phyloP scores from a whole-genome alignment of 2,888 invertebrate genomes.

The Actias luna region DNA sequence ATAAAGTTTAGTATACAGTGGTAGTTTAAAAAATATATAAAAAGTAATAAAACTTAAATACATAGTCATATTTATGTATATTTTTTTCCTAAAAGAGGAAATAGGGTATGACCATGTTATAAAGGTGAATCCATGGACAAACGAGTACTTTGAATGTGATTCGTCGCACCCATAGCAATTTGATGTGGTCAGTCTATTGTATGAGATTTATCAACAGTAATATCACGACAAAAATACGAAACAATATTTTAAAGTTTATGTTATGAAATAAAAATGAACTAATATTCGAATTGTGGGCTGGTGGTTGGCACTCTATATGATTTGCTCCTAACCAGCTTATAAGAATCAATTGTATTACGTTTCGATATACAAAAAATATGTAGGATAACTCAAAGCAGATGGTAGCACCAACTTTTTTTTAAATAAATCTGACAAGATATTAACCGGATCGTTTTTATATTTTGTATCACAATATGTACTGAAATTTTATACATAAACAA shows the following conservation, averaged over 20 bases:
- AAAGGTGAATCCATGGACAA: not conserved
- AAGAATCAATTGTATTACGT: not conserved
- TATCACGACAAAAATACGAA: not conserved
- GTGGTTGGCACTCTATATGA: not conserved
- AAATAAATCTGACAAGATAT: no score
- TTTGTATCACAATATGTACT: no score
- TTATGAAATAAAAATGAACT: not conserved
- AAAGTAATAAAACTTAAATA: no score
- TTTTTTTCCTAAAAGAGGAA: not conserved
- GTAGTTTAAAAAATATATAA: no score
- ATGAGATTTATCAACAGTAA: not conserved
- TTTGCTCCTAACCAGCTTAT: not conserved
- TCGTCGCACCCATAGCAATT: not conserved
- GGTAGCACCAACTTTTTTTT: no score
- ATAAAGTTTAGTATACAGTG: no score
- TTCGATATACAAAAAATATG: not conserved
- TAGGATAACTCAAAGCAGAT: not conserved
- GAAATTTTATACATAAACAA: no score
- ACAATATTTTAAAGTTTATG: not conserved
- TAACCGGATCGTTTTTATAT: no score
- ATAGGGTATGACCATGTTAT: not conserved
- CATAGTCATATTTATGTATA: not conserved
- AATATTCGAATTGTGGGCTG: not conserved
- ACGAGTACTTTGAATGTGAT: not conserved
- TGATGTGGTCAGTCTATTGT: not conserved